These are phyloP conservation scores for Scalopus aquaticus DNA, from an alignment of 2,113 vertebrate species.

Conservation along the genomic window DNA sequence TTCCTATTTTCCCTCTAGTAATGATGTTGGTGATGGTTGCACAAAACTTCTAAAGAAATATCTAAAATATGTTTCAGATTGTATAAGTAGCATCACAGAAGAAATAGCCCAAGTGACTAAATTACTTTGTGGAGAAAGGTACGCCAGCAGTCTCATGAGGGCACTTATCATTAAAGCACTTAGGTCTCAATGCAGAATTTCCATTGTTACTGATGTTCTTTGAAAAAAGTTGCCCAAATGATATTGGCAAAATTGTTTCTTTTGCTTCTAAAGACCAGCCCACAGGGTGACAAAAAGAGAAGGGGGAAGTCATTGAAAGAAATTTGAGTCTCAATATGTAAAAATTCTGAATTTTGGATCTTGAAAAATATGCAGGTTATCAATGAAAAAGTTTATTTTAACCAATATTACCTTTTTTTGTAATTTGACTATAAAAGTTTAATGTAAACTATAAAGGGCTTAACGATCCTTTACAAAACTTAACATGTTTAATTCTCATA, in stretches of 20 bases:
- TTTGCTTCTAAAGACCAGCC: neutral
- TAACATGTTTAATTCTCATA: neutral
- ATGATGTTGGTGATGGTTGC: neutral
- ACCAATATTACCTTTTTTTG: neutral
- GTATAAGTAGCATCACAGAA: neutral
- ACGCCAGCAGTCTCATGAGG: neutral
- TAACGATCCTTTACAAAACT: neutral
- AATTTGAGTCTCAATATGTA: neutral
- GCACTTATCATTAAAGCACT: neutral
- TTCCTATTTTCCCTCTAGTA: neutral
- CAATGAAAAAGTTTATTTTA: no score
- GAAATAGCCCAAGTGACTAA: neutral
- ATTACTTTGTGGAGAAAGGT: neutral
- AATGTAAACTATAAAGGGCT: neutral
- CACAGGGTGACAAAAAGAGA: neutral
- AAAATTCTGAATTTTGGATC: constrained; percentile 28
- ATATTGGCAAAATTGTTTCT: neutral
- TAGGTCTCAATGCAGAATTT: neutral
- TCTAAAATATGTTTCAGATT: neutral
- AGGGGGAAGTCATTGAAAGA: neutral
- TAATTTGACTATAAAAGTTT: neutral
- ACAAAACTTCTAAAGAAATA: neutral
- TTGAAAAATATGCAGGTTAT: neutral
- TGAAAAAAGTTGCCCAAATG: neutral
- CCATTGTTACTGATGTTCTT: neutral